Percentiles rank a stretch among this genome's conserved stretches.
Conservation (phyloP, 2,797 vertebrate species). For the Odontamblyopus lacepedii region DNA sequence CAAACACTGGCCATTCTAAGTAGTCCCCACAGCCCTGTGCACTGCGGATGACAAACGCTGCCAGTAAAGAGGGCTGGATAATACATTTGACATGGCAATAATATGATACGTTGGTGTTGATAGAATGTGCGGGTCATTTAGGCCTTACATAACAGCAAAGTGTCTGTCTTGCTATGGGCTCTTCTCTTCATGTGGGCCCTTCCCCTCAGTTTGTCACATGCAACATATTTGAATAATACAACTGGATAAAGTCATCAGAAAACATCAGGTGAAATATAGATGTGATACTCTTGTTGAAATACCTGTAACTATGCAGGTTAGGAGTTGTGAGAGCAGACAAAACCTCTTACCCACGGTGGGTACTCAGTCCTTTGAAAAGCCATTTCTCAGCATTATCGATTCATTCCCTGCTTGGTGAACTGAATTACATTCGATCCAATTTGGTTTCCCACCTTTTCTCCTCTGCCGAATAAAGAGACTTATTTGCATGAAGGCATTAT, state of each 20-base stretch:
- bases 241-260: not conserved
- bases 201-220: not conserved
- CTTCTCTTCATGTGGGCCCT: too few species aligned
- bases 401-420: slow-evolving; percentile 73
- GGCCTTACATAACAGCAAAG: not conserved
- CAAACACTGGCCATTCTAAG: not conserved
- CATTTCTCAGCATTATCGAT: slow-evolving; percentile 81
- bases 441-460: slow-evolving; percentile 75
- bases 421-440: slow-evolving; percentile 83
- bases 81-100: too few species aligned
- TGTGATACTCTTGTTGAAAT: slow-evolving; percentile 50
- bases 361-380: slow-evolving; percentile 68
- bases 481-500: slow-evolving; percentile 69
- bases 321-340: slow-evolving; percentile 52
- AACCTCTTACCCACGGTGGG: slow-evolving; percentile 55
- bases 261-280: slow-evolving; percentile 10
- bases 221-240: not conserved
- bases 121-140: not conserved
- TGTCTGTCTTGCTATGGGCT: too few species aligned
- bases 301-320: slow-evolving; percentile 52
- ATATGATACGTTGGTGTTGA: not conserved
- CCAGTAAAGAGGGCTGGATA: too few species aligned
- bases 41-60: not conserved
- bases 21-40: not conserved
- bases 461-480: slow-evolving; percentile 58